These are phyloP conservation scores for Anarrhichthys ocellatus DNA, from an alignment of 2,113 vertebrate species.

Conservation along the genomic window DNA sequence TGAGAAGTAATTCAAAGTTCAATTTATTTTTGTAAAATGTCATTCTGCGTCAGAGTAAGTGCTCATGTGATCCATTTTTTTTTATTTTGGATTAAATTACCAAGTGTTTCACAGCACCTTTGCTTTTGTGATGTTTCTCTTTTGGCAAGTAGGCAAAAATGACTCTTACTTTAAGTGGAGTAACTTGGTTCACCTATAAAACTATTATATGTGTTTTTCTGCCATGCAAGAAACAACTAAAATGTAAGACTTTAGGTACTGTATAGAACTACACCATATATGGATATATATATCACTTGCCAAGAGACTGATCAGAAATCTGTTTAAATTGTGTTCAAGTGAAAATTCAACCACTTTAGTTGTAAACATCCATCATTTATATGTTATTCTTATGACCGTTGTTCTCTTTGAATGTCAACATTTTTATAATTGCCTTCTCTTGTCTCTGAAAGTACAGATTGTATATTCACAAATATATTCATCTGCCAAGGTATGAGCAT, in stretches of 20 bases:
- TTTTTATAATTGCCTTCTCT: slow-evolving; percentile 25
- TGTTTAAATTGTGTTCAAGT: neutral
- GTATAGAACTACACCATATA: neutral
- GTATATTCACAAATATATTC: slow-evolving; percentile 6
- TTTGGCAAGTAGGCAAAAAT: slow-evolving; percentile 22
- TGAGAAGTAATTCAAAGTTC: slow-evolving; percentile 18
- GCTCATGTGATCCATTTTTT: slow-evolving; percentile 1
- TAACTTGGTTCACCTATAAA: slow-evolving; percentile 10
- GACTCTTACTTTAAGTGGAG: slow-evolving; percentile 23
- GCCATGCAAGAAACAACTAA: neutral
- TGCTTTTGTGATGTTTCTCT: slow-evolving; percentile 30
- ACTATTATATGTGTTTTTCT: slow-evolving; percentile 9
- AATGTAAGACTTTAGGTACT: neutral
- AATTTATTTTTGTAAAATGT: slow-evolving; percentile 14
- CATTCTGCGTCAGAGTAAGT: slow-evolving; percentile 6
- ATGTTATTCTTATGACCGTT: slow-evolving; percentile 23
- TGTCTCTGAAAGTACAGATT: slow-evolving; percentile 41
- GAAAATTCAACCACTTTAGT: slow-evolving; percentile 21
- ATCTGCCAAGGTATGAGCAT: slow-evolving; percentile 6
- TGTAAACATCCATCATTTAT: slow-evolving; percentile 28
- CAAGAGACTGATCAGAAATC: neutral
- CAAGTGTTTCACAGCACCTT: neutral
- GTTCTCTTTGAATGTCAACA: slow-evolving; percentile 52
- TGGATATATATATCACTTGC: neutral
- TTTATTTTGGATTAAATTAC: slow-evolving; percentile 24